Evolutionary conservation across 2,888 invertebrate genomes (phyloP), one percentile per base, ranked within the genome.

Genomic region (Lasioglossum oenotherae): DNA sequence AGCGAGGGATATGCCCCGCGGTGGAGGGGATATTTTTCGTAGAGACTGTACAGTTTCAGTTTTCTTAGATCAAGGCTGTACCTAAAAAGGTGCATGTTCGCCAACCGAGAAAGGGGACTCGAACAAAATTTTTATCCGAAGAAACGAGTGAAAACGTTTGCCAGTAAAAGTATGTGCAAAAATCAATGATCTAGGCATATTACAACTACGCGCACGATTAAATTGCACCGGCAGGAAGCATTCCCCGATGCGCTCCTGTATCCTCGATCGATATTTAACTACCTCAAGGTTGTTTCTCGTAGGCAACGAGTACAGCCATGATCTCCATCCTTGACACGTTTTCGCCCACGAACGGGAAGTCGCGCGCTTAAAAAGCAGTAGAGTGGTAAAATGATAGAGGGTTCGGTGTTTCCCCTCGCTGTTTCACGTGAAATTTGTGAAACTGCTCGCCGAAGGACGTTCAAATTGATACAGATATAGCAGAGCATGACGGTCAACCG

Each of bases 231-330:
- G 53, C 81, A 78, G 86, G 86, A 82, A 87, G 80, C 77, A 23
- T 78, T 79, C 57, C 77, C 64, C 75, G 74, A 79, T 84, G 60
- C 79, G 72, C 84, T 87, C 83, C 84, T 79, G 77, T 80, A 87
- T 83, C 81, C 87, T 86, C 83, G 77, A 87, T 86, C 87, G 84
- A 87, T 87, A 79, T 81, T 86, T 80, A 86, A 87, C 78, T 84
- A 77, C 84, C 76, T 81, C 87, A 81, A 87, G 87, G 87, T 81
- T 87, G 77, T 60, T 35, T 79, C 78, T 67, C 82, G 16, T 49
- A 73, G 82, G 75, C 86, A 86, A 86, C 80, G n/a, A n/a, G n/a
- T 80, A 53, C 41, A 80, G 69, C 82, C 79, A 57, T 80, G 78
- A 86, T 86, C 80, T 78, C 78, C n/a, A 86, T 87, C 86, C 86